Conservation (phyloP, 92 coral and sea anemone genomes). For the Zoanthus sociatus region DNA sequence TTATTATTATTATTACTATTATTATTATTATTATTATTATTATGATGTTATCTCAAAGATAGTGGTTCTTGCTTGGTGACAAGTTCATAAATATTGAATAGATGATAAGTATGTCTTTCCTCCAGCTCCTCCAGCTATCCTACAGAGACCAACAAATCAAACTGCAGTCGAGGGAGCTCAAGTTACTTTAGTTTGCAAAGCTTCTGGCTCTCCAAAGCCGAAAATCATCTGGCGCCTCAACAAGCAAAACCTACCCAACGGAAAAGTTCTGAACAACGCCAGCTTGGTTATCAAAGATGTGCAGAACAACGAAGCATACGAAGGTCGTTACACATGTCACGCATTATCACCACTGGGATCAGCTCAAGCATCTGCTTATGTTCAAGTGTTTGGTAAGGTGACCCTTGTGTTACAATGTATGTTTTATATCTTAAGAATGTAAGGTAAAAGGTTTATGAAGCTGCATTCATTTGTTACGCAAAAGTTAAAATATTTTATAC, state of each 20-base stretch:
- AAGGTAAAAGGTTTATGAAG: too few species aligned
- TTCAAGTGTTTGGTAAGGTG: constrained; percentile 55
- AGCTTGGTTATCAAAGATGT: constrained; percentile 52
- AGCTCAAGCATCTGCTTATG: constrained; percentile 19
- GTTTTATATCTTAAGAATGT: background rate
- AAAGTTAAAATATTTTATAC: too few species aligned
- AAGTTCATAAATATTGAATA: too few species aligned
- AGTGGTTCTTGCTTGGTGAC: too few species aligned
- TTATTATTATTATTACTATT: too few species aligned
- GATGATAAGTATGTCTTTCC: background rate
- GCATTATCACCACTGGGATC: constrained; percentile 41
- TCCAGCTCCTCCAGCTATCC: constrained; percentile 33
- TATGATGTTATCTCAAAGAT: too few species aligned
- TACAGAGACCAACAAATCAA: constrained; percentile 26
- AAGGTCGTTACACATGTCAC: constrained; percentile 63
- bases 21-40: too few species aligned
- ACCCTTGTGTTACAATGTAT: background rate
- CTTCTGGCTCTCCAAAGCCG: constrained; percentile 64
- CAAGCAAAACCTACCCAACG: constrained; percentile 56
- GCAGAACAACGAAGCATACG: constrained; percentile 56
- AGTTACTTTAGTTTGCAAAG: constrained; percentile 43
- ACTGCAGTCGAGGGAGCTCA: constrained; percentile 36
- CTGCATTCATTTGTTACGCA: too few species aligned
- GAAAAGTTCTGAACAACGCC: constrained; percentile 35
- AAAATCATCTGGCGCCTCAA: constrained; percentile 60